Conservation (phyloP, 2,888 invertebrate genomes). For the Chalcosyrphus nemorum region DNA sequence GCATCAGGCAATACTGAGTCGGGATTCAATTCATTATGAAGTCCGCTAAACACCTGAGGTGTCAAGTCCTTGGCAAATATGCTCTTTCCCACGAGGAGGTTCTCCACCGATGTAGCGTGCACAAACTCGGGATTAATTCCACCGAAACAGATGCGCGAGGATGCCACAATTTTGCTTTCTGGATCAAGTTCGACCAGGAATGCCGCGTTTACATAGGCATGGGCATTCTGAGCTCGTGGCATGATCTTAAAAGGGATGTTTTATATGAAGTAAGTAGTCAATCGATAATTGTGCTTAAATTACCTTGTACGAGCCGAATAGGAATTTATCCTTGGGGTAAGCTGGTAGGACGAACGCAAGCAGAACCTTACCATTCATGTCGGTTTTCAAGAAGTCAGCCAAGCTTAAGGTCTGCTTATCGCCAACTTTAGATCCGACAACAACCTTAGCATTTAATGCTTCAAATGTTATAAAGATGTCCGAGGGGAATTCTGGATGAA, state of each 20-base stretch:
- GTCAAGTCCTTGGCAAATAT: slow-evolving; percentile 82
- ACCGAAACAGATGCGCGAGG: slow-evolving; percentile 85
- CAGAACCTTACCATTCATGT: slow-evolving; percentile 87
- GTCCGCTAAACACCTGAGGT: slow-evolving; percentile 82
- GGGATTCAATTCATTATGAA: slow-evolving; percentile 86
- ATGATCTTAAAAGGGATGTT: too few relatives aligned
- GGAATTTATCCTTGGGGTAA: slow-evolving; percentile 82
- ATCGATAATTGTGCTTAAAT: neutral
- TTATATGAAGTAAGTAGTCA: too few relatives aligned
- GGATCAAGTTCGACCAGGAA: slow-evolving; percentile 85
- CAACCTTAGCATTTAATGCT: slow-evolving; percentile 77
- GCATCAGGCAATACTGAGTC: slow-evolving; percentile 86
- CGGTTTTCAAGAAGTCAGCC: slow-evolving; percentile 84
- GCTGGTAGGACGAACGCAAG: slow-evolving; percentile 85
- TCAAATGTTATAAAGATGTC: slow-evolving; percentile 85
- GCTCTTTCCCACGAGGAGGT: slow-evolving; percentile 82
- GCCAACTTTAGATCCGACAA: slow-evolving; percentile 82
- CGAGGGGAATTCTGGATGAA: slow-evolving; percentile 86
- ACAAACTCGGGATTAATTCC: slow-evolving; percentile 83
- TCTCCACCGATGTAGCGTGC: slow-evolving; percentile 84
- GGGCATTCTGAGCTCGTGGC: slow-evolving; percentile 88
- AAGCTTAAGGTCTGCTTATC: slow-evolving; percentile 78
- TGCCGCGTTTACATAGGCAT: slow-evolving; percentile 88
- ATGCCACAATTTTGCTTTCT: slow-evolving; percentile 77
- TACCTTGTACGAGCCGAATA: slow-evolving; percentile 88